These are phyloP conservation scores for Epinotia brunnichana DNA, from an alignment of 2,888 invertebrate genomes.

Conservation along the genomic window DNA sequence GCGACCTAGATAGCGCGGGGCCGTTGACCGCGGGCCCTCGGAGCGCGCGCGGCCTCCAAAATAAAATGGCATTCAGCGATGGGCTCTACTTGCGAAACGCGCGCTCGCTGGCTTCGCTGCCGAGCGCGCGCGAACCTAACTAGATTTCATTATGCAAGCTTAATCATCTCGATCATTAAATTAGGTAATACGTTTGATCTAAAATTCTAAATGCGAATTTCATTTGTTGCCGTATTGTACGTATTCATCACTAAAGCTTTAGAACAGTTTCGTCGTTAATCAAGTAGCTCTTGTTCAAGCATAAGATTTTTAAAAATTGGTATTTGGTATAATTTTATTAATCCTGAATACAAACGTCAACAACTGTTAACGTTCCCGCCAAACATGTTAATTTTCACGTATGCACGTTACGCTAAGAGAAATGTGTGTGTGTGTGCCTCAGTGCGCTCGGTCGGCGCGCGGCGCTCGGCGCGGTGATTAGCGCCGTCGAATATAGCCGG, in stretches of 20 bases:
- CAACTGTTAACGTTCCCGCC: neutral
- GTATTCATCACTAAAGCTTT: constrained; percentile 4
- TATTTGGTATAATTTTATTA: too few relatives aligned
- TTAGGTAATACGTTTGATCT: constrained; percentile 29
- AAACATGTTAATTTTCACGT: constrained; percentile 6
- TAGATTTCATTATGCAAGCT: constrained; percentile 30
- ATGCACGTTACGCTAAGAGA: neutral
- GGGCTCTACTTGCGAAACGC: constrained; percentile 82
- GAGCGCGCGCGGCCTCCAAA: constrained; percentile 81
- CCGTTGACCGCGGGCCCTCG: constrained; percentile 83
- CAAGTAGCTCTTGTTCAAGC: neutral
- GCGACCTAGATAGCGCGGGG: constrained; percentile 83
- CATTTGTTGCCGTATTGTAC: constrained; percentile 5
- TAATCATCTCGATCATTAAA: constrained; percentile 19
- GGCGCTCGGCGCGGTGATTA: constrained; percentile 66
- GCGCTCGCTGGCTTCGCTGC: constrained; percentile 52
- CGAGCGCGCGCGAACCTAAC: constrained; percentile 29
- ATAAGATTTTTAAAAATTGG: too few relatives aligned
- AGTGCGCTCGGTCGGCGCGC: constrained; percentile 47
- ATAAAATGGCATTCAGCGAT: constrained; percentile 83
- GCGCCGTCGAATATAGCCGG: constrained; percentile 81
- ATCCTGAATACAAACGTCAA: too few relatives aligned
- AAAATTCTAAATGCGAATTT: constrained; percentile 11
- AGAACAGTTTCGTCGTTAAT: neutral
- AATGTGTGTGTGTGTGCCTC: neutral